Conservation (phyloP, 2,797 vertebrate genomes). For the Semaprochilodus insignis region DNA sequence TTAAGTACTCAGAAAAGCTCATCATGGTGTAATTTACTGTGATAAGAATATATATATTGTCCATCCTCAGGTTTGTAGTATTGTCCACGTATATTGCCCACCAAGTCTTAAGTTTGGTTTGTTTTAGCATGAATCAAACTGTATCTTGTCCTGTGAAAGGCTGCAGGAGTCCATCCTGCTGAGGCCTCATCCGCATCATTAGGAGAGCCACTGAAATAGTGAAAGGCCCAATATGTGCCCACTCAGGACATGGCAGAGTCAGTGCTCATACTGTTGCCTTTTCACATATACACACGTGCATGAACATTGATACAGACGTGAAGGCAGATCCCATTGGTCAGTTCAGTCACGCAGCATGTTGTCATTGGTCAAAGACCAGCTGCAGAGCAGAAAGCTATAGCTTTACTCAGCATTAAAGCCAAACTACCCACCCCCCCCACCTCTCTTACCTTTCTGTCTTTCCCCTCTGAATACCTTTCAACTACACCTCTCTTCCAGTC, state of each 20-base stretch:
- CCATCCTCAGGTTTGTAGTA: too few species aligned
- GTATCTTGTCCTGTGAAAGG: neutral
- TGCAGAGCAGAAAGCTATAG: constrained; percentile 56
- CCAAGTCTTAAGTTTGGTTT: neutral
- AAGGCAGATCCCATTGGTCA: constrained; percentile 51
- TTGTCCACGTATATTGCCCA: neutral
- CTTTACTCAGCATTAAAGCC: constrained; percentile 62
- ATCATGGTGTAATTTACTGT: too few species aligned
- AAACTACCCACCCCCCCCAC: constrained; percentile 12
- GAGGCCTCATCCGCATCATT: constrained; percentile 4
- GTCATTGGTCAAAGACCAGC: constrained; percentile 58
- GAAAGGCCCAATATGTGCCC: constrained; percentile 1
- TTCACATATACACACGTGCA: constrained; percentile 12
- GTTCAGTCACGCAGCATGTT: constrained; percentile 49
- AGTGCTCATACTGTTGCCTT: neutral
- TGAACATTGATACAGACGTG: constrained; percentile 16
- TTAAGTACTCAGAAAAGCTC: too few species aligned
- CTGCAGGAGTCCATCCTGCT: neutral
- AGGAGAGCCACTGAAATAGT: neutral
- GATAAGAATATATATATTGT: too few species aligned
- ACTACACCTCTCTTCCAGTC: neutral
- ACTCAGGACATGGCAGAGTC: neutral
- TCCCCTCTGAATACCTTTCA: constrained; percentile 14
- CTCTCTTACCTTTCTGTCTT: constrained; percentile 32
- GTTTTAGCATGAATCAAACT: neutral